Evolutionary conservation across 2,888 invertebrate genomes (phyloP).

Genomic region (Acleris laterana): DNA sequence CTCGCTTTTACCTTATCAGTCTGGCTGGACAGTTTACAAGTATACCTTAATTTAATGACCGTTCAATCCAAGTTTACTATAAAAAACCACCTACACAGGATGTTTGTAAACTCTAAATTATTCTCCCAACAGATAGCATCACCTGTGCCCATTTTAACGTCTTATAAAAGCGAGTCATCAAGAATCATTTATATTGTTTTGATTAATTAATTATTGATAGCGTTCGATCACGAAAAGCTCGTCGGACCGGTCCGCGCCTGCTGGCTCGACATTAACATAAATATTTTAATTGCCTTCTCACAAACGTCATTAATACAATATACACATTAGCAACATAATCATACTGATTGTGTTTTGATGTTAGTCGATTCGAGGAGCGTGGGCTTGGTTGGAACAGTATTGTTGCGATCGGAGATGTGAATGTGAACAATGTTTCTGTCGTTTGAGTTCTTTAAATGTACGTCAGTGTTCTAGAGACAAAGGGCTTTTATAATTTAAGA

Average conservation of each 20-base stretch:
- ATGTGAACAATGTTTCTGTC: neutral
- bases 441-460: too few species aligned
- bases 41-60: too few species aligned
- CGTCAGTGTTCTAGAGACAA: too few species aligned
- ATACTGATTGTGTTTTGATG: slow-evolving; percentile 40
- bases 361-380: slow-evolving; percentile 22
- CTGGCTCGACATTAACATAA: slow-evolving; percentile 69
- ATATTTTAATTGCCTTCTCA: slow-evolving; percentile 71
- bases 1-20: too few species aligned
- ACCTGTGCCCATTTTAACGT: slow-evolving; percentile 16
- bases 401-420: neutral
- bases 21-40: too few species aligned
- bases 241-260: slow-evolving; percentile 61
- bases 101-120: slow-evolving; percentile 23
- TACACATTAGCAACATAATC: slow-evolving; percentile 43
- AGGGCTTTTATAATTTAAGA: too few species aligned
- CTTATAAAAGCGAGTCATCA: slow-evolving; percentile 52
- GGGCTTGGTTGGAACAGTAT: slow-evolving; percentile 13
- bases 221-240: slow-evolving; percentile 39
- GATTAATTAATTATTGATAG: slow-evolving; percentile 54
- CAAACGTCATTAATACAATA: slow-evolving; percentile 38
- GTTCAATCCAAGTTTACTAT: too few species aligned
- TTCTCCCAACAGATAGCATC: slow-evolving; percentile 24
- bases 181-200: slow-evolving; percentile 64
- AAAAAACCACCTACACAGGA: neutral